Evolutionary conservation across 2,113 vertebrate species (phyloP).

Genomic region (Megaptera novaeangliae): DNA sequence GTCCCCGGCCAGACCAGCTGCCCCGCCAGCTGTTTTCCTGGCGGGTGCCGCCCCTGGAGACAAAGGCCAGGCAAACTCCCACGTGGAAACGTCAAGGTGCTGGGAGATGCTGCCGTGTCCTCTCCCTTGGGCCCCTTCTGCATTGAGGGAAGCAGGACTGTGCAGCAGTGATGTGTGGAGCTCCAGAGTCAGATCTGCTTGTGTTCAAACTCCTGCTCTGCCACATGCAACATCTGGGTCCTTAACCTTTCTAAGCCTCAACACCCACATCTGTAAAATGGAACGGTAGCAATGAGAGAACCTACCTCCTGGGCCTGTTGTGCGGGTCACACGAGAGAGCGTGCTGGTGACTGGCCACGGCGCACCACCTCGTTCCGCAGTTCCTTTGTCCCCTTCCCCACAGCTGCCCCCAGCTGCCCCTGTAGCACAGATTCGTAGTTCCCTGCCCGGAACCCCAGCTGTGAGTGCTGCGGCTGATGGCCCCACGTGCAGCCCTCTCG

Average conservation of each 20-base stretch:
- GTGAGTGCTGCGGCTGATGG: neutral
- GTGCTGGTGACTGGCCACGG: accelerated
- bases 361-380: accelerated
- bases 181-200: accelerated
- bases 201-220: neutral
- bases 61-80: neutral
- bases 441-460: neutral
- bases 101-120: accelerated
- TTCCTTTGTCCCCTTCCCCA: accelerated
- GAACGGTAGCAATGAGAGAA: neutral
- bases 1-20: neutral
- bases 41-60: neutral
- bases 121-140: neutral
- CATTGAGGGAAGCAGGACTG: accelerated
- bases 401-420: accelerated
- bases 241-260: neutral
- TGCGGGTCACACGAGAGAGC: accelerated
- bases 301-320: accelerated
- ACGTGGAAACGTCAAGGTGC: accelerated
- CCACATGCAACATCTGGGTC: neutral
- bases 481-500: accelerated
- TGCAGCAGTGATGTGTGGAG: accelerated
- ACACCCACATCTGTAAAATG: neutral
- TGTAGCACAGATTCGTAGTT: accelerated
- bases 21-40: neutral